Conservation (phyloP, 2,113 vertebrate genomes). For the Pipa parva region DNA sequence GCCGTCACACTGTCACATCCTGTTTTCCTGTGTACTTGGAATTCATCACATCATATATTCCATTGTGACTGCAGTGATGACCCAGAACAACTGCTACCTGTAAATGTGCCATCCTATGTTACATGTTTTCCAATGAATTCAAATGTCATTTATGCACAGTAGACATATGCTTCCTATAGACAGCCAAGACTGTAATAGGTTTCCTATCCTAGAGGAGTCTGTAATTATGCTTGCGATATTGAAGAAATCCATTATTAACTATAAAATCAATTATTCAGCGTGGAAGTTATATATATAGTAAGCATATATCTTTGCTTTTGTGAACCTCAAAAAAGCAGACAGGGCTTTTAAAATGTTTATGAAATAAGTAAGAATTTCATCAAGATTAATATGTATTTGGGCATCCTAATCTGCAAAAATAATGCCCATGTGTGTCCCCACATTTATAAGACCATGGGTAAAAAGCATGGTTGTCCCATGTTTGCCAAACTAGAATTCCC, state of each 20-base stretch:
- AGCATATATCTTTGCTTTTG: neutral
- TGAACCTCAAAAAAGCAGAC: neutral
- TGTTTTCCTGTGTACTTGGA: conserved; percentile 7
- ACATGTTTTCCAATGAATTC: conserved; percentile 7
- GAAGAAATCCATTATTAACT: conserved; percentile 7
- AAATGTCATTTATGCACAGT: conserved; percentile 8
- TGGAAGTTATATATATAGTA: neutral
- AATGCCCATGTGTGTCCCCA: no score
- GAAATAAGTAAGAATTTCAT: neutral
- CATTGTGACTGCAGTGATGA: conserved; percentile 21
- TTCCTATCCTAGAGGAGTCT: neutral
- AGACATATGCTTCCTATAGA: neutral
- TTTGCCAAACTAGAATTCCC: no score
- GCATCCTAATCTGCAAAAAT: neutral
- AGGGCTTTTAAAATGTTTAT: neutral
- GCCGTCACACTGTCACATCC: conserved; percentile 23
- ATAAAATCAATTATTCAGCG: neutral
- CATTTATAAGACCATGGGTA: no score
- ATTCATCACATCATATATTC: conserved; percentile 16
- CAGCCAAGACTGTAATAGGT: neutral
- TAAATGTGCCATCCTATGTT: conserved; percentile 28
- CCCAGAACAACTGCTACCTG: conserved; percentile 23
- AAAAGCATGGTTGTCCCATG: no score
- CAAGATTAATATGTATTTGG: neutral
- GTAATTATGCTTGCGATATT: neutral